These are phyloP conservation scores for Rhinoderma darwinii DNA, from an alignment of 2,113 vertebrate species.

Conservation along the genomic window DNA sequence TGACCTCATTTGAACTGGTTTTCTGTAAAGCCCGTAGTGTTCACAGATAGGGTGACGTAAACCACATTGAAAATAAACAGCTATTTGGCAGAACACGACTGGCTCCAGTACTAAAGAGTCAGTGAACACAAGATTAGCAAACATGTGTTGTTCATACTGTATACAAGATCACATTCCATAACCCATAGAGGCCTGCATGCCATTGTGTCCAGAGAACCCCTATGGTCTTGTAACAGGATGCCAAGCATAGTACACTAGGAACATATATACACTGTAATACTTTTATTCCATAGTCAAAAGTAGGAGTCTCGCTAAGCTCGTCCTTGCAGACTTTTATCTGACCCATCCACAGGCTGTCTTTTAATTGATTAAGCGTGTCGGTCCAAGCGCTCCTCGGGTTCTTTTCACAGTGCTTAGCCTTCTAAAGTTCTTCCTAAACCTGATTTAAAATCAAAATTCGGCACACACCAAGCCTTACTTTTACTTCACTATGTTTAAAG, in stretches of 20 bases:
- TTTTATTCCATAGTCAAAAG: no score
- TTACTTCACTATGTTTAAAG: no score
- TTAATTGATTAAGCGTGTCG: no score
- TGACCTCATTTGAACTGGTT: conserved; percentile 29
- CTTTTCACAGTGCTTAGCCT: no score
- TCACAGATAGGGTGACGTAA: background rate
- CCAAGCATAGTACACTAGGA: background rate
- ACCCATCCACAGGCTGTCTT: no score
- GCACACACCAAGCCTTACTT: no score
- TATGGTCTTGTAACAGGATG: background rate
- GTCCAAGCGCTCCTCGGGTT: no score
- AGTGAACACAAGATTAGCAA: conserved; percentile 12
- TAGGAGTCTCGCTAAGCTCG: no score
- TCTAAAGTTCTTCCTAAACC: no score
- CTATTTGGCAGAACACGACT: conserved; percentile 18
- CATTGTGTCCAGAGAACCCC: background rate
- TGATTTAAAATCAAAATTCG: no score
- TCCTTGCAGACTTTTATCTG: no score
- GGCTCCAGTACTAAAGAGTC: background rate
- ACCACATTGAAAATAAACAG: conserved; percentile 19
- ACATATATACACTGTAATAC: no score
- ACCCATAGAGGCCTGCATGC: background rate
- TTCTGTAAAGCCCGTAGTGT: background rate
- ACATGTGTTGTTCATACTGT: conserved; percentile 12
- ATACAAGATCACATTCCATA: background rate